A percentile compares a stretch with the other conserved stretches of the same genome.
phyloP scores from a whole-genome alignment of 64 coral and sea anemone genomes.

The Acropora tenuis region DNA sequence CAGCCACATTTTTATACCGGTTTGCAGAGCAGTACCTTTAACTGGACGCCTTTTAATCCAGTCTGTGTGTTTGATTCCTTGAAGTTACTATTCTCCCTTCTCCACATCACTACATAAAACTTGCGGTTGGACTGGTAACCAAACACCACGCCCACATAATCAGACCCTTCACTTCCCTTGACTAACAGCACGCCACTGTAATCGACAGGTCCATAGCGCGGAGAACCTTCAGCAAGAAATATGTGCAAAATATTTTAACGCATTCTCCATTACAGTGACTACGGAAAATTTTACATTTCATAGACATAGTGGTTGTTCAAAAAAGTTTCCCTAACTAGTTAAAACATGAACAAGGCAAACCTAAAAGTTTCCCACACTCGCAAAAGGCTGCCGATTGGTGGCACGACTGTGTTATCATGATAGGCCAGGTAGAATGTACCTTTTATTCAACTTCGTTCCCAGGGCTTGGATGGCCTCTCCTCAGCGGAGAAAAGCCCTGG shows the following conservation, averaged over 20 bases:
- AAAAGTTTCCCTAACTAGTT: neutral
- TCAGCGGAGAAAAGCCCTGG: too few species aligned
- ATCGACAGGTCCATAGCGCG: conserved; percentile 70
- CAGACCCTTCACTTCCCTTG: conserved; percentile 55
- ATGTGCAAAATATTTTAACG: neutral
- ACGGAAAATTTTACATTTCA: neutral
- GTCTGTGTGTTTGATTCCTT: conserved; percentile 28
- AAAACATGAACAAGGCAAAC: neutral
- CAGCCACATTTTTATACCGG: too few species aligned
- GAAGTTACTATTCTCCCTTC: conserved; percentile 72
- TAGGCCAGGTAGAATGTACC: neutral
- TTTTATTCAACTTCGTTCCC: too few species aligned
- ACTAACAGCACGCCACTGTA: conserved; percentile 75
- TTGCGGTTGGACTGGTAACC: conserved; percentile 82
- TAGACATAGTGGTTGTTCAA: neutral
- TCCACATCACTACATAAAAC: conserved; percentile 89
- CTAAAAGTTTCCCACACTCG: neutral
- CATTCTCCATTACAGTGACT: neutral
- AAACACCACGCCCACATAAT: conserved; percentile 80
- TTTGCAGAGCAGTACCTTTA: conserved; percentile 34
- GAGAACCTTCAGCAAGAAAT: neutral
- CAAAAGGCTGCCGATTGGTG: neutral
- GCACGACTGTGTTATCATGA: neutral
- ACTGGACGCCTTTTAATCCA: conserved; percentile 75
- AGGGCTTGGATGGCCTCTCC: too few species aligned